Percentiles rank a stretch among this genome's conserved stretches.
These are phyloP conservation scores for Sipunculus nudus DNA, from an alignment of 2,888 invertebrate genomes.

Conservation along the genomic window DNA sequence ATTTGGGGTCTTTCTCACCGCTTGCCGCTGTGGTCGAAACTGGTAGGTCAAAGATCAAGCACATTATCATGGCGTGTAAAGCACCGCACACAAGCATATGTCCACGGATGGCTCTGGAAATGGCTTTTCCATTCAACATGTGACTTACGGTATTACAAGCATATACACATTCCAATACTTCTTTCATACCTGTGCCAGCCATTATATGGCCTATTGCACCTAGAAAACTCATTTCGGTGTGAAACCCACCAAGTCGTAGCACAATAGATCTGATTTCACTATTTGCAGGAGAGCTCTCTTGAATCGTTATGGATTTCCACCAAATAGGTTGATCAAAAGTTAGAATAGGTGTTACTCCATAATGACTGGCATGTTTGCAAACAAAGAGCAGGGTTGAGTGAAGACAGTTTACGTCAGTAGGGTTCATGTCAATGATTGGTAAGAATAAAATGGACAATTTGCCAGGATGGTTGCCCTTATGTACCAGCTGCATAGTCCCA, in stretches of 20 bases:
- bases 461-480: conserved; percentile 32
- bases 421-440: conserved; percentile 41
- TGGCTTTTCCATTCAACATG: conserved; percentile 45
- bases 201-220: conserved; percentile 44
- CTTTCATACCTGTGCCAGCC: conserved; percentile 41
- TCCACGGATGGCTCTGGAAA: conserved; percentile 36
- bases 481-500: conserved; percentile 5
- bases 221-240: conserved; percentile 44
- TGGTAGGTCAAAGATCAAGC: no score
- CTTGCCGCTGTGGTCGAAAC: no score
- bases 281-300: conserved; percentile 9
- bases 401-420: conserved; percentile 36
- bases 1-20: no score
- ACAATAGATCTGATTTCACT: conserved; percentile 25
- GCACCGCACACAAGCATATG: conserved; percentile 40
- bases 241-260: conserved; percentile 38
- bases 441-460: conserved; percentile 33
- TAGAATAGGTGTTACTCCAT: conserved; percentile 29
- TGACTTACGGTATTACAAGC: conserved; percentile 41
- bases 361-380: conserved; percentile 10
- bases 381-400: conserved; percentile 34
- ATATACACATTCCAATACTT: conserved; percentile 44
- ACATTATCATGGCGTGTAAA: conserved; percentile 1
- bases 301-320: conserved; percentile 35
- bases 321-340: conserved; percentile 41